Evolutionary conservation across 2,797 vertebrate genomes (phyloP).

Genomic region (Corythornis leucogaster): DNA sequence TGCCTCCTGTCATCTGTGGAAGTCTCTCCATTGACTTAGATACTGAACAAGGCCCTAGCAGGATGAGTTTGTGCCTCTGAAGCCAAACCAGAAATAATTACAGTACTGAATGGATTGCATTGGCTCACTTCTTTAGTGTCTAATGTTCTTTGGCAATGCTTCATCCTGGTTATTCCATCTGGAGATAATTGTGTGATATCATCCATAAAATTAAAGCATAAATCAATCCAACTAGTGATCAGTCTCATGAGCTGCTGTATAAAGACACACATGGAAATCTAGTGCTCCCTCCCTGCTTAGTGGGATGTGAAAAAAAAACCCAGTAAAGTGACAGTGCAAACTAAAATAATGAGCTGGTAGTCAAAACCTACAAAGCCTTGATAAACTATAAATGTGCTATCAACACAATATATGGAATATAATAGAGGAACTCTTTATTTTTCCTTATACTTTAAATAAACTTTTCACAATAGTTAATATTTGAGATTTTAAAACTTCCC

Average conservation of each 20-base stretch:
- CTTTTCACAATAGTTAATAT: not conserved
- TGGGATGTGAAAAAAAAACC: not conserved
- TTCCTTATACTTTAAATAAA: not conserved
- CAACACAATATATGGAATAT: not conserved
- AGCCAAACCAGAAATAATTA: conserved; percentile 80
- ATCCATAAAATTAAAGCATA: conserved; percentile 84
- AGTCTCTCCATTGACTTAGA: not conserved
- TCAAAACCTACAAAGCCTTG: not conserved
- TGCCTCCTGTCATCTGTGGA: not conserved
- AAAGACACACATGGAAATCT: conserved; percentile 32
- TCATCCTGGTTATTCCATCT: conserved; percentile 80
- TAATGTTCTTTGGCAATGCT: conserved; percentile 77
- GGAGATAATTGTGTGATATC: conserved; percentile 84
- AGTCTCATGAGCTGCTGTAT: conserved; percentile 61
- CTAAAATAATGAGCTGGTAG: not conserved
- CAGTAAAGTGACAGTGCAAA: not conserved
- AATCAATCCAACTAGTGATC: conserved; percentile 76
- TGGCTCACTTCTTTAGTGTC: conserved; percentile 66
- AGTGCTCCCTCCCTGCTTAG: conserved; percentile 30
- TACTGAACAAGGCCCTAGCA: not conserved
- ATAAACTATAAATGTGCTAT: not conserved
- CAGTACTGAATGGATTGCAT: conserved; percentile 67
- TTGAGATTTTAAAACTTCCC: not conserved
- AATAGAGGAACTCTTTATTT: not conserved
- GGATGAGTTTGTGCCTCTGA: conserved; percentile 51